Evolutionary conservation across 1,140 invertebrate genomes (phyloP).

Genomic region (Drosophila setifemur): DNA sequence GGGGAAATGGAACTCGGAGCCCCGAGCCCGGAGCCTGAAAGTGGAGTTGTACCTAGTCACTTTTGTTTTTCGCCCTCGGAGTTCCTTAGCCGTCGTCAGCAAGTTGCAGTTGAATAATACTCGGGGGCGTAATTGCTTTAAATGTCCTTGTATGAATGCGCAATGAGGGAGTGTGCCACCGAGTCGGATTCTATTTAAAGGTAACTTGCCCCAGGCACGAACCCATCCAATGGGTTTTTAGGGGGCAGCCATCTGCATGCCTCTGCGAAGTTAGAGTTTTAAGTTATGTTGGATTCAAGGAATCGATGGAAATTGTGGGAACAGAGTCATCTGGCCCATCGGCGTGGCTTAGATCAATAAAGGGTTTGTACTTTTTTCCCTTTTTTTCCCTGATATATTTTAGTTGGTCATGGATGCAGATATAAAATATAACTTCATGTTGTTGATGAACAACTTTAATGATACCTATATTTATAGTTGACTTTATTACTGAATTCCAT

Average conservation of each 20-base stretch:
- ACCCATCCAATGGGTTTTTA: not conserved
- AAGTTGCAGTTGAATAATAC: constrained; percentile 79
- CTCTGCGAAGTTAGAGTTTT: constrained; percentile 9
- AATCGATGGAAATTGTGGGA: constrained; percentile 22
- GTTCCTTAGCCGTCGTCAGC: constrained; percentile 58
- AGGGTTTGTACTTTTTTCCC: too few relatives aligned
- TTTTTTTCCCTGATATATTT: too few relatives aligned
- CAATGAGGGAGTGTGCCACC: constrained; percentile 40
- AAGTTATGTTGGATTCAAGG: constrained; percentile 2
- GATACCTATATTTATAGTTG: too few relatives aligned
- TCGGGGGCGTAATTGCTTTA: constrained; percentile 76
- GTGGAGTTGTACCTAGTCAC: constrained; percentile 33
- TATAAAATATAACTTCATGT: too few relatives aligned
- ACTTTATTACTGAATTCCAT: too few relatives aligned
- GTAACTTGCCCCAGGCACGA: constrained; percentile 32
- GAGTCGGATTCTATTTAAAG: constrained; percentile 49
- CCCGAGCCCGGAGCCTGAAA: constrained; percentile 18
- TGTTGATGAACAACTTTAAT: too few relatives aligned
- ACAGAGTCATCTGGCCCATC: constrained; percentile 8
- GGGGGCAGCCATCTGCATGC: not conserved
- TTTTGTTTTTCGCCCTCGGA: constrained; percentile 69
- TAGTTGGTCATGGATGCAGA: too few relatives aligned
- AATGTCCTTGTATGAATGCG: constrained; percentile 77
- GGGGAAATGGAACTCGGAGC: not conserved
- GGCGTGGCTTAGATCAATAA: too few relatives aligned